These are phyloP conservation scores for Hydropsyche betteni DNA, from an alignment of 2,888 invertebrate genomes.

Conservation along the genomic window DNA sequence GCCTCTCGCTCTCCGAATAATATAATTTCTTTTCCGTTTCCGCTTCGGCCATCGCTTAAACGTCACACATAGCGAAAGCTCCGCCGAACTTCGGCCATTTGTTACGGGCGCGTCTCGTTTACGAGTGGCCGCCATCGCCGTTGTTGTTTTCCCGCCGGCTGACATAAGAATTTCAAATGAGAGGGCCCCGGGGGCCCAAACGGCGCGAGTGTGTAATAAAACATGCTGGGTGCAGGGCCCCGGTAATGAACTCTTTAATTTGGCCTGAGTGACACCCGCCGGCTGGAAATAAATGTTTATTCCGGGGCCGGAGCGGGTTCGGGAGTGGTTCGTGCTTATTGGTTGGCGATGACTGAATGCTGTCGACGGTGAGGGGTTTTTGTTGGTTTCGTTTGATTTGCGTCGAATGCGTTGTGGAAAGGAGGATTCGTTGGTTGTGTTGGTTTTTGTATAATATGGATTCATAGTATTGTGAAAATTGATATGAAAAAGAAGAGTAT, in stretches of 20 bases:
- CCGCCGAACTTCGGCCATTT: neutral
- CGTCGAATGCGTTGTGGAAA: too few species aligned
- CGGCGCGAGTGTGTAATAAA: constrained; percentile 1
- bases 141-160: neutral
- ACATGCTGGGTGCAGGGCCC: constrained; percentile 8
- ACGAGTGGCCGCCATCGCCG: neutral
- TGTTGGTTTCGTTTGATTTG: too few species aligned
- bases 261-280: constrained; percentile 38
- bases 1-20: too few species aligned
- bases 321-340: too few species aligned
- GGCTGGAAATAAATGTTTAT: constrained; percentile 37
- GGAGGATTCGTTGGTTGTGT: too few species aligned
- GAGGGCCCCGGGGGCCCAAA: constrained; percentile 4
- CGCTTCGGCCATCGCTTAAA: too few species aligned
- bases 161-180: constrained; percentile 34
- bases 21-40: too few species aligned
- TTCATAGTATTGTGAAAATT: too few species aligned
- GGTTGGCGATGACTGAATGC: too few species aligned
- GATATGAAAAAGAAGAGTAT: too few species aligned
- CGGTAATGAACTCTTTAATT: constrained; percentile 42
- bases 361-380: too few species aligned
- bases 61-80: neutral
- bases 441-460: too few species aligned
- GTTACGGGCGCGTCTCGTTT: constrained; percentile 4
- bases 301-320: neutral